Conservation (phyloP, 2,113 vertebrate genomes). For the Cricetomys ansorgei region DNA sequence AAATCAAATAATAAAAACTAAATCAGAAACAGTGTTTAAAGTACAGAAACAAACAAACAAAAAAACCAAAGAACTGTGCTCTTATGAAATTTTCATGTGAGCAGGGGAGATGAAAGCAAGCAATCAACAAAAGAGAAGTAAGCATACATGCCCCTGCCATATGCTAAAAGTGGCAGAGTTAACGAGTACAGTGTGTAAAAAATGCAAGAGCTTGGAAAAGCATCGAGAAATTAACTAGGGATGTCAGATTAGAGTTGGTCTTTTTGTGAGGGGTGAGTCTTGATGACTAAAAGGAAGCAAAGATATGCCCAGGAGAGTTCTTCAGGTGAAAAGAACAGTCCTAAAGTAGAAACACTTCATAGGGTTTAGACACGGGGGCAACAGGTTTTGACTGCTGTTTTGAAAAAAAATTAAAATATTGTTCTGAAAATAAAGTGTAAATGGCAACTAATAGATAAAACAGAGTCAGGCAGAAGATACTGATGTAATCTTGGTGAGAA, state of each 20-base stretch:
- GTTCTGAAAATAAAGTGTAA: neutral
- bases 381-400: neutral
- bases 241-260: neutral
- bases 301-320: neutral
- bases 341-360: neutral
- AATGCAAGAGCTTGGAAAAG: neutral
- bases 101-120: neutral
- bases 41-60: neutral
- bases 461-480: neutral
- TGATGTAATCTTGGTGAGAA: neutral
- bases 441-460: neutral
- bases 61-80: neutral
- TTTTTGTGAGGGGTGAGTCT: neutral
- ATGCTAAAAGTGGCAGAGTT: neutral
- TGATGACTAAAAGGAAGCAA: neutral
- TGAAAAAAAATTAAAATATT: neutral
- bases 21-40: neutral
- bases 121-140: neutral
- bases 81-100: neutral
- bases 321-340: fast-evolving
- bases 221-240: neutral
- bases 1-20: neutral
- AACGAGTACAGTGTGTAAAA: neutral
- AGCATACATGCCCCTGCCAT: neutral
- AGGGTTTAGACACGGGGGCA: neutral